Percentiles rank a stretch among this genome's conserved stretches.
phyloP scores from a whole-genome alignment of 2,888 invertebrate genomes.

The Zele albiditarsus region DNA sequence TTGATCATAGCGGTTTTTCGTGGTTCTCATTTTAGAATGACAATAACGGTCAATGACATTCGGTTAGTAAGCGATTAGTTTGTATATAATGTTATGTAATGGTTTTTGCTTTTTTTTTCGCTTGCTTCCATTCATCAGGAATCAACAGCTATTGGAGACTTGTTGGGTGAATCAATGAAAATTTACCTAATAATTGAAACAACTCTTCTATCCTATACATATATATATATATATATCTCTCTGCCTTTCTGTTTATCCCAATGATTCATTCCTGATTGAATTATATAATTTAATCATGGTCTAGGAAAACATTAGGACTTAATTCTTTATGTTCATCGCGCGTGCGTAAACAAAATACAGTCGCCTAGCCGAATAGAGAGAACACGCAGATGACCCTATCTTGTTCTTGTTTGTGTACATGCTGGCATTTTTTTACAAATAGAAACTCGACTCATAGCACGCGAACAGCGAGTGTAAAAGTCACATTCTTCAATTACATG shows the following conservation, averaged over 20 bases:
- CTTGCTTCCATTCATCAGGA: not conserved
- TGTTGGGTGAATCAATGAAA: slow-evolving; percentile 39
- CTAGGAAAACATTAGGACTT: not conserved
- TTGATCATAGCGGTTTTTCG: slow-evolving; percentile 46
- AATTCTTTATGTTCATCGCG: not conserved
- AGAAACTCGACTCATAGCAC: slow-evolving; percentile 54
- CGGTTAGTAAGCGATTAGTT: slow-evolving; percentile 64
- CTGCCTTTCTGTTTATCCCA: slow-evolving; percentile 45
- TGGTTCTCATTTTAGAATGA: slow-evolving; percentile 50
- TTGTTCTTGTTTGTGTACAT: not conserved
- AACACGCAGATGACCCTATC: not conserved
- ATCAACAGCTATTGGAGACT: not conserved
- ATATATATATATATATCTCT: not conserved
- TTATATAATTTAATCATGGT: slow-evolving; percentile 24
- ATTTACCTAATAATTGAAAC: slow-evolving; percentile 54
- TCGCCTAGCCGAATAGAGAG: not conserved
- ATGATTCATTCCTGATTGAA: slow-evolving; percentile 40
- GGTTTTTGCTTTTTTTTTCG: slow-evolving; percentile 54
- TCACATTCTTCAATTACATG: slow-evolving; percentile 25
- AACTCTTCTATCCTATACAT: slow-evolving; percentile 48
- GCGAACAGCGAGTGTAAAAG: slow-evolving; percentile 57
- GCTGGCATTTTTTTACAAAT: slow-evolving; percentile 41
- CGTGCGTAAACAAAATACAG: not conserved
- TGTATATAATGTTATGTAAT: slow-evolving; percentile 55
- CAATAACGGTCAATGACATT: slow-evolving; percentile 63